Percentiles rank a stretch among this genome's conserved stretches.
These are phyloP conservation scores for Crenuchus spilurus DNA, from an alignment of 2,797 vertebrate genomes.

Conservation along the genomic window DNA sequence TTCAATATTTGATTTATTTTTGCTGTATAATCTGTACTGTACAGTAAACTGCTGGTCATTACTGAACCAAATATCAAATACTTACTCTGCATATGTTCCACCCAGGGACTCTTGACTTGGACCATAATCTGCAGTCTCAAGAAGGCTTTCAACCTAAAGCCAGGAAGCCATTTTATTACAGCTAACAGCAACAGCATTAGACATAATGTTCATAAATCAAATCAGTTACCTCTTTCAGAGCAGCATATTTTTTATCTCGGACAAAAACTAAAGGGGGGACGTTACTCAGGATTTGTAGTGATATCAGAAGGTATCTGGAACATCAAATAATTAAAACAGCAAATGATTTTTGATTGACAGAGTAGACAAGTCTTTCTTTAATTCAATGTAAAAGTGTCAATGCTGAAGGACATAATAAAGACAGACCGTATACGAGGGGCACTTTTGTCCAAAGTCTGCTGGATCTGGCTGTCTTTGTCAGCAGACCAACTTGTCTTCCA, in stretches of 20 bases:
- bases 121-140: slow-evolving; percentile 62
- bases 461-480: slow-evolving; percentile 64
- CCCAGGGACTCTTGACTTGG: slow-evolving; percentile 37
- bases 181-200: neutral
- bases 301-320: slow-evolving; percentile 56
- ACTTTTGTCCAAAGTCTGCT: slow-evolving; percentile 68
- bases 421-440: slow-evolving; percentile 73
- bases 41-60: too few species aligned
- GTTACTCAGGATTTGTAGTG: slow-evolving; percentile 53
- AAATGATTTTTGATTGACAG: neutral
- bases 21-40: too few species aligned
- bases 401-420: neutral
- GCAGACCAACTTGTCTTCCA: slow-evolving; percentile 73
- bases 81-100: slow-evolving; percentile 43
- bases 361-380: neutral
- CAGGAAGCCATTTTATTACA: neutral
- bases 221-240: slow-evolving; percentile 50
- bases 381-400: neutral
- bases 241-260: slow-evolving; percentile 55
- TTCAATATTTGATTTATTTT: too few species aligned
- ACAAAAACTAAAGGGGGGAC: slow-evolving; percentile 56
- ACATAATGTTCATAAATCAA: neutral
- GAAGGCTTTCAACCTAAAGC: slow-evolving; percentile 62
- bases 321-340: neutral
- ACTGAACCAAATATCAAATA: too few species aligned